Base-by-base conservation (phyloP, 2,888 invertebrate species). In the Schizaphis graminum region DNA sequence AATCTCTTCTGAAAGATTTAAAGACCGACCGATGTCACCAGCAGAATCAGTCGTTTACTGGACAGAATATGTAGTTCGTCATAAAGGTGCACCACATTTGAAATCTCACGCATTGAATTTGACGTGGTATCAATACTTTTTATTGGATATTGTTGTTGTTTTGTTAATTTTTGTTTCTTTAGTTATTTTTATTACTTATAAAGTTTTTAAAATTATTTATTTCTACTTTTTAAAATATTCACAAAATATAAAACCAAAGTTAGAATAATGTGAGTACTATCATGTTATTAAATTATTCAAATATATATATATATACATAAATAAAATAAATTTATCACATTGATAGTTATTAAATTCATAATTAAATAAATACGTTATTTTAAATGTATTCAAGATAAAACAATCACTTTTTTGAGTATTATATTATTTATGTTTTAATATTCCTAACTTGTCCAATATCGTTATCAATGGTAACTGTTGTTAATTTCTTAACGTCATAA, bases 31-130 rank as follows among this genome's bases (percentile, higher is more conserved):
- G 24, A 91, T 91, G 91, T 44, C 91, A 16, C 77, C 91, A 3
- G 26, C 49, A 16, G 53, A 91, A 26, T 84, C 41, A 16, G 84
- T 91, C 1, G 77, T 84, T 28, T 91, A 91, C 41, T 91, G 91
- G 91, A 91, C 91, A 26, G 84, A 91, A n/a, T 91, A 91, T 35
- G 77, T 91, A 28, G 21, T 91, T 28, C 91, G 91, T 10, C 91
- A 91, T 41, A 91, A 91, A 41, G 91, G 91, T 3, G 91, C 91
- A 8, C 77, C 77, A 28, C 77, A 91, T 41, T 84, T 91, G 28
- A 35, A 84, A 53, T 84, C 91, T 13, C 91, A 77, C 0, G 49
- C 77, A 0, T 3, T 53, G 16, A 56, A 91, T 41, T 28, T 84
- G 5, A 28, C 53, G 41, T 91, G 91, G 91, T 91, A 91, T 84